Conservation (phyloP, 2,888 invertebrate genomes). For the Diaphora mendica region DNA sequence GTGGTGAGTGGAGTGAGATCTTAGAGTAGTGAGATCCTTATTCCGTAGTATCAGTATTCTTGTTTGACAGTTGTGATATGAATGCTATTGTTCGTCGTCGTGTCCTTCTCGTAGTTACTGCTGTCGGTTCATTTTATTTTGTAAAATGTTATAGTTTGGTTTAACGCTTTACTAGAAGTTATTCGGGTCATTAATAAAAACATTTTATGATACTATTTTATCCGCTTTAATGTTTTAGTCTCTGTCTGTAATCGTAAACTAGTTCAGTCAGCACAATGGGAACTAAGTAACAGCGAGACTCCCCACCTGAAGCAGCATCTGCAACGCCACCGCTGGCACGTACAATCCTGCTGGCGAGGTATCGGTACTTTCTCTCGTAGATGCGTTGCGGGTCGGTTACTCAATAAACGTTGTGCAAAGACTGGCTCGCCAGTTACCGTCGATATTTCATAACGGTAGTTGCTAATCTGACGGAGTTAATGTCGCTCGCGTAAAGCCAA, state of each 20-base stretch:
- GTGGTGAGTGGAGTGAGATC: background rate
- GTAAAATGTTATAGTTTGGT: constrained; percentile 50
- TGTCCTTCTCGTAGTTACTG: constrained; percentile 28
- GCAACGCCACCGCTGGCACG: constrained; percentile 60
- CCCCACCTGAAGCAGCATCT: constrained; percentile 73
- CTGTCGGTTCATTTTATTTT: constrained; percentile 55
- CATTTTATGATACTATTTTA: constrained; percentile 20
- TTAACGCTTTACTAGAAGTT: constrained; percentile 28
- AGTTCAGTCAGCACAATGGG: constrained; percentile 56
- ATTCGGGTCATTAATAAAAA: constrained; percentile 22
- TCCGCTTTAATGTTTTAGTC: constrained; percentile 25
- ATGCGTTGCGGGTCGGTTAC: constrained; percentile 76
- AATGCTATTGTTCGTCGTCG: constrained; percentile 24
- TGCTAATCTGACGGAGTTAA: constrained; percentile 57
- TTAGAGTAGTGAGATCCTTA: too few relatives aligned
- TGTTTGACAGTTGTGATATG: constrained; percentile 41
- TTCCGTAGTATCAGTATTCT: constrained; percentile 22
- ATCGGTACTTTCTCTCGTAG: constrained; percentile 81
- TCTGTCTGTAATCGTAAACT: constrained; percentile 27
- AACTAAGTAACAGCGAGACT: constrained; percentile 56
- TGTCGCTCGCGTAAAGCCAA: constrained; percentile 61
- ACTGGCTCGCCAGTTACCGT: constrained; percentile 59
- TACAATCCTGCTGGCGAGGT: constrained; percentile 60
- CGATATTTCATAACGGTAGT: constrained; percentile 72
- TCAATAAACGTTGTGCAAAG: constrained; percentile 76